A percentile compares a stretch with the other conserved stretches of the same genome.
Evolutionary conservation across 2,797 vertebrate species (phyloP).

Genomic region (Ptychadena robeensis): DNA sequence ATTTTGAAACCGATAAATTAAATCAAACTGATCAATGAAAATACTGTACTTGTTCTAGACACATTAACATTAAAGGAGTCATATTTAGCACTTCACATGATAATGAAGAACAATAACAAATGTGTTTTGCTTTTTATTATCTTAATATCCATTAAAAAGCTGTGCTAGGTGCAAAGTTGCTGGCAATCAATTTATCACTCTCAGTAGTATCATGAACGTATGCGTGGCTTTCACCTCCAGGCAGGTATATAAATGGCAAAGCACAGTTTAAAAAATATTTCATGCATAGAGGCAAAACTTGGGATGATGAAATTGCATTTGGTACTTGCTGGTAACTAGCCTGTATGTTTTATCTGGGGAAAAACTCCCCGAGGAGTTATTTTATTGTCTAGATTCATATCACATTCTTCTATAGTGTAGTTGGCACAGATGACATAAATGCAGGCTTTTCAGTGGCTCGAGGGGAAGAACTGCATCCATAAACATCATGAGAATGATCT

Average conservation of each 20-base stretch:
- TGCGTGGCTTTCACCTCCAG: conserved; percentile 35
- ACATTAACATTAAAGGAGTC: background rate
- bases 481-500: conserved; percentile 7
- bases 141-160: conserved; percentile 10
- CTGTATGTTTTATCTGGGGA: conserved; percentile 58
- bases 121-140: conserved; percentile 35
- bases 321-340: conserved; percentile 59
- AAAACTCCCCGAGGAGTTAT: conserved; percentile 51
- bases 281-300: conserved; percentile 13
- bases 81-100: conserved; percentile 20
- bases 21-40: too few relatives aligned
- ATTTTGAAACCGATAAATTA: too few relatives aligned
- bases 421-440: conserved; percentile 19
- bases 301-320: conserved; percentile 47
- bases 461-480: conserved; percentile 17
- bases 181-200: conserved; percentile 35
- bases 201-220: background rate
- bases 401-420: conserved; percentile 14
- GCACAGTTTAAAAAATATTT: conserved; percentile 31
- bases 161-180: background rate
- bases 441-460: conserved; percentile 23
- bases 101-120: conserved; percentile 26
- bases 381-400: conserved; percentile 67
- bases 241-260: conserved; percentile 17
- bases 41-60: too few relatives aligned